Evolutionary conservation across 1,140 invertebrate species (phyloP), one percentile per base, ranked within the genome.

Genomic region (Lanistes nyassanus): DNA sequence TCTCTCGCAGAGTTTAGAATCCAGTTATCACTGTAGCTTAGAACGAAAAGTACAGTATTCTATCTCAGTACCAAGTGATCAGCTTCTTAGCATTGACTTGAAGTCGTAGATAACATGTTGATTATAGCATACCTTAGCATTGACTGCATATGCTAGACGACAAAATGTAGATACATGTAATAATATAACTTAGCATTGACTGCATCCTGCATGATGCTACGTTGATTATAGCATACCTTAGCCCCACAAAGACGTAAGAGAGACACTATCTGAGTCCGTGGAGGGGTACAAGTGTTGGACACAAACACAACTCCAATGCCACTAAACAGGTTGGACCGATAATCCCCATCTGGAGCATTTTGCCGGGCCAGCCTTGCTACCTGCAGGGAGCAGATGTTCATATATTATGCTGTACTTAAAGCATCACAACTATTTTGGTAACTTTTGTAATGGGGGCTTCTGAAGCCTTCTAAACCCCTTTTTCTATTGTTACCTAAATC

Each of bases 161-260:
- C n/a, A n/a, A n/a, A n/a, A n/a, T n/a, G n/a, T n/a, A n/a, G n/a
- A n/a, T n/a, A n/a, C n/a, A n/a, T n/a, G n/a, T n/a, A n/a, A n/a
- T n/a, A n/a, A n/a, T n/a, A 34, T 7, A n/a, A n/a, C 26, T 11
- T 56, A 31, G n/a, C 26, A n/a, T 70, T 5, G 6, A 70, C 21
- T 39, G 11, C 29, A 68, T 13, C 11, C 29, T 16, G 34, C 19
- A 19, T 13, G 29, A 34, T 19, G 23, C 51, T 26, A 19, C 7
- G 42, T 47, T 16, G 19, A 9, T 47, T 47, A 1, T 47, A 47
- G 77, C 60, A 71, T 80, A 87, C 85, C 79, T 85, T 77, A 26
- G 82, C 85, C 47, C 81, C 79, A 81, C 82, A 85, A 29, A 83
- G 60, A 55, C 80, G 80, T 21, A 87, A 70, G 19, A 87, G 75